Evolutionary conservation across 1,140 invertebrate genomes (phyloP), one percentile per base, ranked within the genome.

Genomic region (Heliconius eleuchia): DNA sequence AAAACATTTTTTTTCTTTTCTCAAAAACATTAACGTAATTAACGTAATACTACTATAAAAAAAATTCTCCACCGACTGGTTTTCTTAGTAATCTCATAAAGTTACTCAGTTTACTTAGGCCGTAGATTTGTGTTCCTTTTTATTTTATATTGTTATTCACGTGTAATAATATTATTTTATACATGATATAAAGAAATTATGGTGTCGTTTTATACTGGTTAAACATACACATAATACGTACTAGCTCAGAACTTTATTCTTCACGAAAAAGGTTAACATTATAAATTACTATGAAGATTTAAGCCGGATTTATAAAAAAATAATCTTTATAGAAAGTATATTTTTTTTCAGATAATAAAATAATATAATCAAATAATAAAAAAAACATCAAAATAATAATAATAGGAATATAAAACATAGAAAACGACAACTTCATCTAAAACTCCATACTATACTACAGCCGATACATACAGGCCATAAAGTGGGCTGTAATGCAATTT

Each of bases 401-500:
- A 34, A 34, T 34, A 34, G 3, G 3, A 30, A 30, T 30, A 30
- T 30, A 30, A 30, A 2, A 37, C 11, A 57, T n/a, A 66, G 57
- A 27, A 60, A 66, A 23, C 3, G 27, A 11, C 11, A 66, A 66
- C 34, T 83, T 77, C 70, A 80, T 85, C 82, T 80, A 66, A 52
- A 74, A 76, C 76, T 81, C 85, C 79, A 60, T 55, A n/a, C 77
- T 90, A 84, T 90, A 91, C 91, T 91, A 75, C 80, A 85, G 37
- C 73, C 84, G 86, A 88, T 87, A 85, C 83, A 7, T 37, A 37
- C 34, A 37, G 34, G 34, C 85, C 80, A 86, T 86, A 88, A 66
- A 66, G 23, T 27, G 6, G 23, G 83, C 85, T 87, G 86, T 92
- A 92, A 91, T 94, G 91, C 91, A 94, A 92, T 94, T 94, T 92